Base-by-base conservation (phyloP, 2,113 vertebrate species). In the Sterna hirundo region DNA sequence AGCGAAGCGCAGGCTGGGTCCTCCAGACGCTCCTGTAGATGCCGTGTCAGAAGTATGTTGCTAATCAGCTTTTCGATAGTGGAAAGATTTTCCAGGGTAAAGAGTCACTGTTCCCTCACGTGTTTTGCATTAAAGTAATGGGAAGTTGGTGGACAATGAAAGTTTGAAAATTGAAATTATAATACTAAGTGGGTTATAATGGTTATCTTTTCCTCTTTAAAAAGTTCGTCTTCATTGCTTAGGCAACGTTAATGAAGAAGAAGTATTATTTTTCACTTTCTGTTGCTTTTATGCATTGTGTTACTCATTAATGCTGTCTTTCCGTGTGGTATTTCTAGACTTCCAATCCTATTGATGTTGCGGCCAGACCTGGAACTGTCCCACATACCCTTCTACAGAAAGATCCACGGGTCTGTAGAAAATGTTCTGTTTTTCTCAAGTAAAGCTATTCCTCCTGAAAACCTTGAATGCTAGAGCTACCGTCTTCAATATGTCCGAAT, bases 331-430 rank as follows among this genome's bases (percentile, higher is more conserved):
- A 52, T 97, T 97, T 98, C 58, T 75, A 99, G 99, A 99, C 99
- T 78, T 99, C 99, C 88, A 99, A 99, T 97, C 99, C 99, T 27
- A 98, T 99, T 72, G 99, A 99, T 95, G 99, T 99, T 72, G 99
- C 99, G 90, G 98, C 98, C 54, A 98, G 99, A 94, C 99, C 99
- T 42, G 99, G 99, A 95, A 98, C 98, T 15, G 99, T 99, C 94
- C 99, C 99, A 34, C 99, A 99, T 82, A 99, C 99, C 23, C 98
- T 99, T 32, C 98, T 99, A 70, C 99, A 99, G 92, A 99, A 99
- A 97, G 99, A 99, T 98, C 99, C 99, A 46, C 98, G 99, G 99
- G 99, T 99, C 98, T 93, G 98, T 98, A 94, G 29, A 23, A 66
- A 90, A 34, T 36, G 4, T 34, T 71, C 2, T 2, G 0, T 70